A percentile compares a stretch with the other conserved stretches of the same genome.
Conservation (phyloP, 2,888 invertebrate genomes). For the Mayetiola destructor region DNA sequence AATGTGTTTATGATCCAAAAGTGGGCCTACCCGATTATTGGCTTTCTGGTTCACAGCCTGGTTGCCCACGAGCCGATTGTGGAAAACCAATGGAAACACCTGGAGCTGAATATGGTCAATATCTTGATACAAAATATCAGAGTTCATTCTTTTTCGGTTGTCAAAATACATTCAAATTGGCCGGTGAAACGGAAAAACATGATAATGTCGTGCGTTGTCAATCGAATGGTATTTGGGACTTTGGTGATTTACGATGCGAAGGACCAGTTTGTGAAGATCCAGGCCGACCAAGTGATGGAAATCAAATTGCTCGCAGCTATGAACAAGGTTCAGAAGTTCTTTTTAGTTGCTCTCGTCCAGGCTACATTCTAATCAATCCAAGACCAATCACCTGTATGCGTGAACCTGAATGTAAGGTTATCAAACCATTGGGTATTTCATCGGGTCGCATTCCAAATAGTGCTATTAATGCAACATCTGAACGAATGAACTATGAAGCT, state of each 20-base stretch:
- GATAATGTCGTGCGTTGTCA: constrained; percentile 87
- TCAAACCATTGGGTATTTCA: constrained; percentile 77
- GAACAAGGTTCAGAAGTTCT: constrained; percentile 73
- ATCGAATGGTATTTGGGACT: constrained; percentile 91
- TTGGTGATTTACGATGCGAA: constrained; percentile 64
- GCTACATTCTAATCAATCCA: constrained; percentile 83
- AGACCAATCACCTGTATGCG: constrained; percentile 79
- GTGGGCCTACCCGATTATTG: constrained; percentile 80
- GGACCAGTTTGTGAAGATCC: constrained; percentile 95
- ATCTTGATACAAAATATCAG: constrained; percentile 75
- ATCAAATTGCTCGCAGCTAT: constrained; percentile 68
- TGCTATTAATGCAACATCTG: constrained; percentile 89
- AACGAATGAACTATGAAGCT: constrained; percentile 83
- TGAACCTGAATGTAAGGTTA: constrained; percentile 87
- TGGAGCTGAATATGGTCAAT: constrained; percentile 85
- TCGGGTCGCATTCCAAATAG: constrained; percentile 88
- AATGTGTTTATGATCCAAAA: constrained; percentile 92
- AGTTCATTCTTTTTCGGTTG: constrained; percentile 93
- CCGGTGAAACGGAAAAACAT: constrained; percentile 80
- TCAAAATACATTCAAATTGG: constrained; percentile 86
- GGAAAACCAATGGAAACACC: constrained; percentile 83
- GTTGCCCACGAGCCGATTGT: constrained; percentile 80
- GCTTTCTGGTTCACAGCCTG: constrained; percentile 73
- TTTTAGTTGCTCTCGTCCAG: constrained; percentile 80
- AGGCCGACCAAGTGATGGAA: constrained; percentile 83